Base-by-base conservation (phyloP, 2,113 vertebrate species). In the Embiotoca jacksoni region DNA sequence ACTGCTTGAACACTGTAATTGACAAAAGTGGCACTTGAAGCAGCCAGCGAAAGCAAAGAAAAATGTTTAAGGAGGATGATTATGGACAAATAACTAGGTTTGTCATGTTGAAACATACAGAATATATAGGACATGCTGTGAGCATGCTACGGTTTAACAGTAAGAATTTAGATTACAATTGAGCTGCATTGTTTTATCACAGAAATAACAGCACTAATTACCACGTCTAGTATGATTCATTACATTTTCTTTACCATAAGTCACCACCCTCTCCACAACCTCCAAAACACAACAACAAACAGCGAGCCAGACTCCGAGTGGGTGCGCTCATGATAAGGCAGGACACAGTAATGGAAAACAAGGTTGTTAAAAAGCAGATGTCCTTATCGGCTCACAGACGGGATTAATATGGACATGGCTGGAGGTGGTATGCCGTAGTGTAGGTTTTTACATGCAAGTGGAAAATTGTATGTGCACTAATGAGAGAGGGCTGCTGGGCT, bases 291-390 rank as follows among this genome's bases (percentile, higher is more conserved):
- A 68, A 73, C 37, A 62, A 14, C 59, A 76, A 84, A 85, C 67
- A 53, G 13, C 63, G 57, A 57, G 73, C 23, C 75, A 77, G 47
- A 67, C 68, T 57, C 56, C 2, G 2, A 15, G 55, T 46, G 64
- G 14, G 32, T 65, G 37, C 49, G 72, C 33, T 95, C 92, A 94
- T 94, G 81, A 93, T 81, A 93, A 86, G 90, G 86, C 14, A 66
- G 56, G 53, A 60, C 33, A 77, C 37, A 70, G 71, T 69, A 31
- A 85, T 14, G 70, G 69, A 88, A 89, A 86, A 90, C 65, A 83
- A 80, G 56, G 81, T 67, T 78, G 89, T 94, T 90, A 92, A 93
- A 93, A 84, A 93, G 68, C 93, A 93, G 94, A 92, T 94, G 93
- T 92, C 49, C 65, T 39, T 5, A 10, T 75, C 7, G 32, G 54